Evolutionary conservation across 2,888 invertebrate genomes (phyloP).

Genomic region (Apotomis capreana): DNA sequence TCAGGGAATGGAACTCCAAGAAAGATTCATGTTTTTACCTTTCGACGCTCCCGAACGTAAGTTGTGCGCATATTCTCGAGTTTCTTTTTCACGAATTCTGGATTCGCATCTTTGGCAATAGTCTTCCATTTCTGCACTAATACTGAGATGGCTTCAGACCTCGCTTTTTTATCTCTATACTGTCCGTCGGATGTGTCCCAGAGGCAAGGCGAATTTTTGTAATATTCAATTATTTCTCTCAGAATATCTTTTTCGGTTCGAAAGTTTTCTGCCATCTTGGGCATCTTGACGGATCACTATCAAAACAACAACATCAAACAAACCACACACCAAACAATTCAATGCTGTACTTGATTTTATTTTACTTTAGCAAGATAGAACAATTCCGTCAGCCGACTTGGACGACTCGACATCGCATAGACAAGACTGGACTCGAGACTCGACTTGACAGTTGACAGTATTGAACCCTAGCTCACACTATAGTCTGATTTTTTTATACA

Average conservation of each 20-base stretch:
- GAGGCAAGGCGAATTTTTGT: background rate
- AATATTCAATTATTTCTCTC: background rate
- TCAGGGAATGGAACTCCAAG: background rate
- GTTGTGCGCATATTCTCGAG: background rate
- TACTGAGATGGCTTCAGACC: background rate
- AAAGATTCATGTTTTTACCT: background rate
- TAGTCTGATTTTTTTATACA: too few species aligned
- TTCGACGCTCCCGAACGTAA: background rate
- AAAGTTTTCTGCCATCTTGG: background rate
- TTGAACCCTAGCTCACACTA: too few species aligned
- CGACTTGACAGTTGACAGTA: too few species aligned
- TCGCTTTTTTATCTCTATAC: background rate
- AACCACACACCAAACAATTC: background rate
- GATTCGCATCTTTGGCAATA: background rate
- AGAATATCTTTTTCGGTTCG: background rate
- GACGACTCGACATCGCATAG: too few species aligned
- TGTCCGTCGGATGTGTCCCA: background rate
- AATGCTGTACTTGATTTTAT: background rate
- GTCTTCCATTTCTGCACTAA: background rate
- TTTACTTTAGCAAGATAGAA: too few species aligned
- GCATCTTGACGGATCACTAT: background rate
- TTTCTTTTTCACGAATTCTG: background rate
- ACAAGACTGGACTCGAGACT: too few species aligned
- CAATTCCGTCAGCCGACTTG: too few species aligned
- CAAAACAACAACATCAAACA: background rate